Percentiles rank a stretch among this genome's conserved stretches.
These are phyloP conservation scores for Villa cingulata DNA, from an alignment of 2,888 invertebrate genomes.

Conservation along the genomic window DNA sequence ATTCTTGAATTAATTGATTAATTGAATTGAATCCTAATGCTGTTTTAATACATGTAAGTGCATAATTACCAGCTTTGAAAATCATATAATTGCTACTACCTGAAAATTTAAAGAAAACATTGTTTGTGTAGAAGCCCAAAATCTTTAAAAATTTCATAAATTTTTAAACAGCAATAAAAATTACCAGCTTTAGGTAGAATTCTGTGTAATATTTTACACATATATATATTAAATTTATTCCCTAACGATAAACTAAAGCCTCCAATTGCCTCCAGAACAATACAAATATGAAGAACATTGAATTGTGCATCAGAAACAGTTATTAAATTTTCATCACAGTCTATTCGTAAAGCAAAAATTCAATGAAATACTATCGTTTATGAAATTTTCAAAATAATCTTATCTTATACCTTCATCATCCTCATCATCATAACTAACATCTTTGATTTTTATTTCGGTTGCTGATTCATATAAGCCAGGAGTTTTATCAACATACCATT, in stretches of 20 bases:
- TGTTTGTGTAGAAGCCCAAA: not conserved
- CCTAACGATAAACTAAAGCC: conserved; percentile 43
- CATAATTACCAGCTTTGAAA: conserved; percentile 45
- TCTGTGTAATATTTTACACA: conserved; percentile 52
- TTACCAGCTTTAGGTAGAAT: conserved; percentile 58
- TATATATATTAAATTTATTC: conserved; percentile 42
- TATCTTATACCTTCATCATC: not conserved
- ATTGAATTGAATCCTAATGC: conserved; percentile 43
- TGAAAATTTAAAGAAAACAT: conserved; percentile 23
- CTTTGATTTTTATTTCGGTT: conserved; percentile 28
- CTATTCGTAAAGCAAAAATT: conserved; percentile 6
- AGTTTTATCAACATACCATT: conserved; percentile 30
- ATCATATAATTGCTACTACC: conserved; percentile 52
- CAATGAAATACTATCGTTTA: too few relatives aligned
- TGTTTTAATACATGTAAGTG: conserved; percentile 43
- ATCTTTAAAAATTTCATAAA: too few relatives aligned
- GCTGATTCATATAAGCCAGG: conserved; percentile 35
- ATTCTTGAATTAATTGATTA: conserved; percentile 47
- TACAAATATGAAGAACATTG: conserved; percentile 52
- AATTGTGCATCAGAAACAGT: conserved; percentile 39
- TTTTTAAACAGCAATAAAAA: conserved; percentile 1
- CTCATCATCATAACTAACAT: conserved; percentile 27
- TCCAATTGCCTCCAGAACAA: conserved; percentile 57
- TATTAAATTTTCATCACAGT: conserved; percentile 18
- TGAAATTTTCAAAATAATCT: too few relatives aligned